Conservation (phyloP, 2,888 invertebrate genomes). For the Thymelicus lineola region DNA sequence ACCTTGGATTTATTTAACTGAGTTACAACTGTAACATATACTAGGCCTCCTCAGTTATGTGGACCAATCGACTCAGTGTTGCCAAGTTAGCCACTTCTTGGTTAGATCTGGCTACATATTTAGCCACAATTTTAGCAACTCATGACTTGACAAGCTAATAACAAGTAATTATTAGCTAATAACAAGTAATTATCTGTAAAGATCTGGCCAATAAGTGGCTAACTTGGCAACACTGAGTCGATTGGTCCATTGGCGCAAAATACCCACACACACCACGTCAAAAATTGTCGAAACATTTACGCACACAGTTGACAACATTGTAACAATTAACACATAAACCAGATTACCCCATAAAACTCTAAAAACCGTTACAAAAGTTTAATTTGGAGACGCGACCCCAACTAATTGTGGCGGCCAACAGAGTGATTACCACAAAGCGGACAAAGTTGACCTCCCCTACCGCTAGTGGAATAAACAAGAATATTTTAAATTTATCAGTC, state of each 20-base stretch:
- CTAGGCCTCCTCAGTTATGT: too few species aligned
- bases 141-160: too few species aligned
- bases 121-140: too few species aligned
- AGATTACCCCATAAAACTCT: slow-evolving; percentile 27
- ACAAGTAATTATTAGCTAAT: too few species aligned
- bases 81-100: too few species aligned
- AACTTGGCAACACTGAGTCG: too few species aligned
- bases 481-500: slow-evolving; percentile 38
- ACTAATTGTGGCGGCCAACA: slow-evolving; percentile 34
- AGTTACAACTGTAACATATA: too few species aligned
- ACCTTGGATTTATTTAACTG: too few species aligned
- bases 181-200: too few species aligned
- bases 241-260: neutral
- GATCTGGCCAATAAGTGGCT: too few species aligned
- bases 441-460: slow-evolving; percentile 9
- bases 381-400: slow-evolving; percentile 29
- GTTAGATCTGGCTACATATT: too few species aligned
- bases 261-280: neutral
- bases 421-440: slow-evolving; percentile 23
- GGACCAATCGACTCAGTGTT: too few species aligned
- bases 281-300: neutral
- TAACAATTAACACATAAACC: slow-evolving; percentile 24
- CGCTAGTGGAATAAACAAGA: slow-evolving; percentile 29
- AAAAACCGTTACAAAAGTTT: slow-evolving; percentile 34
- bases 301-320: slow-evolving; percentile 4